Base-by-base conservation (phyloP, 1,140 invertebrate genomes). In the Heliconius nattereri region DNA sequence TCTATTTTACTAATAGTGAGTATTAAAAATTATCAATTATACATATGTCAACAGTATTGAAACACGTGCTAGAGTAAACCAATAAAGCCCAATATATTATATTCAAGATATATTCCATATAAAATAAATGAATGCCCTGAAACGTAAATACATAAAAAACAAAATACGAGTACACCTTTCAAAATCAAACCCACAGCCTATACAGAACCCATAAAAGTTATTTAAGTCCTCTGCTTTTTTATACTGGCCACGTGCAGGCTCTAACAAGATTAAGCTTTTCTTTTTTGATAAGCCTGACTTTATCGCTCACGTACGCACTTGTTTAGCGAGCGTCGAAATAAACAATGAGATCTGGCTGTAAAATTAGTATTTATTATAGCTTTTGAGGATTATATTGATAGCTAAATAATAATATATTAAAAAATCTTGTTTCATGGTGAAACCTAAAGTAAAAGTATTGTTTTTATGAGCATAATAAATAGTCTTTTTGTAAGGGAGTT, bases 251-350 rank as follows among this genome's bases (percentile, higher is more conserved):
- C 76, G 80, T 75, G 66, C 66, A 79, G 49, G 49, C 57, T 71
- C 72, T 82, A 82, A 83, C 81, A 76, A 81, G 81, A 84, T 85
- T 80, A 83, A 84, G 75, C 76, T 80, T 81, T 85, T 81, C 72
- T 70, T 66, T 74, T 79, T 80, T 73, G 78, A 74, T 60, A 66
- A 71, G 57, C 73, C 37, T 78, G 37, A 78, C 40, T 78, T 78
- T 73, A 78, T 77, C 29, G 37, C 60, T 29, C 23, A 66, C 54
- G 20, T 11, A 23, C 54, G 54, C n/a, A 60, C 54, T 60, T 60
- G n/a, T 23, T 60, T 60, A 57, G 49, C 54, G 74, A 57, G 74
- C 29, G 23, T 35, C 32, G 74, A 60, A 57, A 60, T 20, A 20
- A 13, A 77, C 35, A 54, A 11, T 23, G 54, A 60, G 20, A 23